phyloP scores from a whole-genome alignment of 2,113 vertebrate genomes.

The Balaeniceps rex region DNA sequence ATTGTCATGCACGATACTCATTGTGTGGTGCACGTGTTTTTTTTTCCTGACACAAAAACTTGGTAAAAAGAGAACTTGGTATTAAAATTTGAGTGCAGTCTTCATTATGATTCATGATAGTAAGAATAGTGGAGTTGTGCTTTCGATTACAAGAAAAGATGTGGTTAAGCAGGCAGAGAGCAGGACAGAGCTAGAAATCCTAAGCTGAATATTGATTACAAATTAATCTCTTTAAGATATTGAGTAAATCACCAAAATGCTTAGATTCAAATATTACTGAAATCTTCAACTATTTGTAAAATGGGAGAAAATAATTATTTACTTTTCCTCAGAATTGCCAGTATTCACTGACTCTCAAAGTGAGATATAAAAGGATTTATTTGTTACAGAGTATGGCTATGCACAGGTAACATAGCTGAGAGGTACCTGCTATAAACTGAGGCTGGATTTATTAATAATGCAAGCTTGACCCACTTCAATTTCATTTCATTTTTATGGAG shows the following conservation, averaged over 20 bases:
- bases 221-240: neutral
- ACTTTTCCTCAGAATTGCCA: neutral
- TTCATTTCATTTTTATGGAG: neutral
- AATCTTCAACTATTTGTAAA: neutral
- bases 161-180: neutral
- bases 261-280: neutral
- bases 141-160: neutral
- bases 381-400: neutral
- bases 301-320: neutral
- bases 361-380: neutral
- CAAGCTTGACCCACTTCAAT: neutral
- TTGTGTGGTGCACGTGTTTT: neutral
- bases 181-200: neutral
- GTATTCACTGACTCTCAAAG: neutral
- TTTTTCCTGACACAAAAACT: neutral
- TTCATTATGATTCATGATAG: neutral
- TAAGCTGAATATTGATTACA: neutral
- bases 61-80: neutral
- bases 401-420: neutral
- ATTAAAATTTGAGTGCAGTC: neutral
- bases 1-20: neutral
- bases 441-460: neutral
- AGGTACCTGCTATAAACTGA: neutral
- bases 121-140: neutral
- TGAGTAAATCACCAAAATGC: neutral